Evolutionary conservation across 2,113 vertebrate species (phyloP).

Genomic region (Cyanocitta stelleri): DNA sequence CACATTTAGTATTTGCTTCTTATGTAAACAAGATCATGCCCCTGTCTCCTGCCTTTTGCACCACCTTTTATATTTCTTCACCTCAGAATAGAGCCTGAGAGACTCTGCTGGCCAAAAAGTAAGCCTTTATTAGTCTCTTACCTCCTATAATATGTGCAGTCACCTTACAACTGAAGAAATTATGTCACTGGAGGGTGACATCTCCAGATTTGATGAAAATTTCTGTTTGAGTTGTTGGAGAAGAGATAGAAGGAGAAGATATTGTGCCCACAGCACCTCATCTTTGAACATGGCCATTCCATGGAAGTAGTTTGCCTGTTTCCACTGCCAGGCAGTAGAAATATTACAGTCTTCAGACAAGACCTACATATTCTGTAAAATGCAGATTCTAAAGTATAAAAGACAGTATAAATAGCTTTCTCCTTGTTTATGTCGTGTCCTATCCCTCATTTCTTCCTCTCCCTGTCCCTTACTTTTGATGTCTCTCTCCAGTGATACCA

Average conservation of each 20-base stretch:
- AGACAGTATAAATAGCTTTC: background rate
- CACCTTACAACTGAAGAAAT: background rate
- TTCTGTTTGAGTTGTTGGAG: background rate
- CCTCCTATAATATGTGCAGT: background rate
- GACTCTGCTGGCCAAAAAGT: background rate
- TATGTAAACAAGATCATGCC: background rate
- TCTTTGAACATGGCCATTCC: background rate
- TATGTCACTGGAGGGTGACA: background rate
- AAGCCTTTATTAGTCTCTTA: background rate
- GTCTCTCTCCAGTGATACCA: background rate
- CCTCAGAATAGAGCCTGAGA: background rate
- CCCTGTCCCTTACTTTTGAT: background rate
- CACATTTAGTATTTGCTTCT: background rate
- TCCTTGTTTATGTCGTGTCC: background rate
- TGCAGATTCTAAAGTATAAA: background rate
- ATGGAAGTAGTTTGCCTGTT: background rate
- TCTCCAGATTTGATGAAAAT: background rate
- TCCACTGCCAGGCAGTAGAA: background rate
- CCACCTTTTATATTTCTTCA: background rate
- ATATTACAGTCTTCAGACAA: background rate
- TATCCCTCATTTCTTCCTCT: background rate
- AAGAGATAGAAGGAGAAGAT: background rate
- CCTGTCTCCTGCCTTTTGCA: background rate
- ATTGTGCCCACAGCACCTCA: background rate
- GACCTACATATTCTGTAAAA: background rate